Base-by-base conservation (phyloP, 2,888 invertebrate species). In the Sinelater perroti region DNA sequence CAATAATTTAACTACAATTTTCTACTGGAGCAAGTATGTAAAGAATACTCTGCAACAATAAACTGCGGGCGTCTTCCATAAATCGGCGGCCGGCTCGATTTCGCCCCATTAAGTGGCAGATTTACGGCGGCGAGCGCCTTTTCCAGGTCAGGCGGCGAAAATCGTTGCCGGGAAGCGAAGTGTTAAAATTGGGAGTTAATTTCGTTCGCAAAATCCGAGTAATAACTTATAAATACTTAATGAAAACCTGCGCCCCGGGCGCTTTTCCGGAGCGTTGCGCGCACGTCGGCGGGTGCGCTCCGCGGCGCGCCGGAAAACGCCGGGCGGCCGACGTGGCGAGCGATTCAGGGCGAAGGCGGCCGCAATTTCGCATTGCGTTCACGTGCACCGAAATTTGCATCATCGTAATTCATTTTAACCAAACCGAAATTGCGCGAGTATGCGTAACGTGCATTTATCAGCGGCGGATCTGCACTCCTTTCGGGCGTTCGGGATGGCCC, bases 371-470 rank as follows among this genome's bases (percentile, higher is more conserved):
- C 24, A 45, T 53, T 53, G 26, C 40, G 50, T 50, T 49, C 56
- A 62, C 66, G 59, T 67, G 63, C 60, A 62, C 61, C 58, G 55
- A 69, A 69, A 68, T 70, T 68, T 68, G 69, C 70, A 69, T 66
- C 68, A 66, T 69, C 70, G 69, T 70, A 70, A 68, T 68, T 70
- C 68, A 70, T 67, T 64, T 64, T 64, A 54, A 62, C 66, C 62
- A 66, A 62, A 58, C 52, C 44, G 55, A 67, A 66, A 67, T 68
- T 68, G 61, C 62, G 60, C 36, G 61, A 60, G 53, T 63, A 56
- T 65, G 61, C 62, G 65, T 65, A 62, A 30, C 55, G 31, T 47
- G 56, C 60, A 64, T 64, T 59, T 60, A 64, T 64, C 61, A 60
- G 54, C 31, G 35, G 38, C 45, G 52, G 55, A 50, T 50, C 46